Evolutionary conservation across 1,140 invertebrate genomes (phyloP), one percentile per base, ranked within the genome.

Genomic region (Heterodera carotae): DNA sequence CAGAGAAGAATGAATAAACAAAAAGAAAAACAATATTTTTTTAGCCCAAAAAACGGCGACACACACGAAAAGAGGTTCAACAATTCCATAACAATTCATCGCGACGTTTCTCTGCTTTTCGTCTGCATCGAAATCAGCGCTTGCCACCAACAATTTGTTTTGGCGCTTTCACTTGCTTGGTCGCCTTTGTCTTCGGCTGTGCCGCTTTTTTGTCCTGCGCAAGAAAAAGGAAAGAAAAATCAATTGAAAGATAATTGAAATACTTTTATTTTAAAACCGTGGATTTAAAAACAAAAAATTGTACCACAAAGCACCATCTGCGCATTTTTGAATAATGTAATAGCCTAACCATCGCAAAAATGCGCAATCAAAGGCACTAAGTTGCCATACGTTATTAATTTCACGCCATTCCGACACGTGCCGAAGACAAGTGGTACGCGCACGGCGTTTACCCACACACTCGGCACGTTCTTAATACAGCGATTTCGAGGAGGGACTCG

Each of bases 91-190:
- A n/a, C n/a, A 43, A 56, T 56, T 22, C 48, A 22, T 22, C 15
- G 15, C 5, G 0, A 22, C 48, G 5, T 15, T 43, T 70, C 31
- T 33, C 2, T n/a, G n/a, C 33, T 69, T 69, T 39, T 39, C 12
- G 31, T 48, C 12, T 33, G 25, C 29, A 6, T 27, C 22, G 5
- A 29, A 39, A 78, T 86, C 83, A 86, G 59, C 86, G 84, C 76
- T 86, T 86, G 62, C 86, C 85, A 56, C 86, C 85, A 68, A 86
- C 86, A 56, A 79, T 81, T 81, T 80, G 83, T 34, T 67, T 59
- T 15, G 48, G 80, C 27, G 82, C 78, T 75, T 86, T 86, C 22
- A 74, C 72, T 33, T 69, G 33, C 74, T 83, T 83, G 29, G 83
- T 15, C 48, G 77, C 72, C 76, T 83, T 82, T 7, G 60, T 48